These are phyloP conservation scores for Keiferia lycopersicella DNA, from an alignment of 2,888 invertebrate genomes.

Conservation along the genomic window DNA sequence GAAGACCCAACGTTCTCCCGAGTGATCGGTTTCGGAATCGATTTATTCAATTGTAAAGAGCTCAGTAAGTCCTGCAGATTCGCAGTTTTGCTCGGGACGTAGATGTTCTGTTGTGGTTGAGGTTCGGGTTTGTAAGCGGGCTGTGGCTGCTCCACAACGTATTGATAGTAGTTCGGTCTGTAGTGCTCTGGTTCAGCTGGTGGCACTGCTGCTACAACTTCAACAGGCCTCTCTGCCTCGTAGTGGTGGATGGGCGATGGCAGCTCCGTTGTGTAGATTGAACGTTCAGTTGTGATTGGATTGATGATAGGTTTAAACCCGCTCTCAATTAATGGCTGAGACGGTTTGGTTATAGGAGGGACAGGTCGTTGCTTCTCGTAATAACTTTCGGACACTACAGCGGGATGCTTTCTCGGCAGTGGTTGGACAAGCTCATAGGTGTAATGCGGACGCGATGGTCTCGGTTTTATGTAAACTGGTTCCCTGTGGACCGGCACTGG, in stretches of 20 bases:
- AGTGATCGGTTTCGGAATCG: constrained; percentile 88
- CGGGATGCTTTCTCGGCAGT: constrained; percentile 50
- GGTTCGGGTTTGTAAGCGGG: constrained; percentile 22
- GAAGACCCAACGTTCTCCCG: constrained; percentile 90
- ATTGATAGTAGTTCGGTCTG: constrained; percentile 59
- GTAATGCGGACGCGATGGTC: constrained; percentile 57
- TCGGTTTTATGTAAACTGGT: constrained; percentile 57
- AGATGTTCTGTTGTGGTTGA: constrained; percentile 40
- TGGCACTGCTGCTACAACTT: constrained; percentile 41
- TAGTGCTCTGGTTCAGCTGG: constrained; percentile 42
- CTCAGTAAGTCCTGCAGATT: constrained; percentile 82
- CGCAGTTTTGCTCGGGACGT: constrained; percentile 47
- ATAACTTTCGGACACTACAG: constrained; percentile 66
- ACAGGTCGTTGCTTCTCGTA: constrained; percentile 61
- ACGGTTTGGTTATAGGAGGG: constrained; percentile 46
- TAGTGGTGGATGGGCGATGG: constrained; percentile 41
- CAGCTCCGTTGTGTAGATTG: constrained; percentile 45
- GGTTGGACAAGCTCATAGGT: constrained; percentile 55
- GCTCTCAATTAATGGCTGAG: constrained; percentile 60
- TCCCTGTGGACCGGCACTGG: constrained; percentile 56
- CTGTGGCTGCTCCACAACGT: constrained; percentile 47
- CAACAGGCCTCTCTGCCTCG: constrained; percentile 46
- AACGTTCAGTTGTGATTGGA: constrained; percentile 46
- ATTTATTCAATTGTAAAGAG: constrained; percentile 87
- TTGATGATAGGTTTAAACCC: constrained; percentile 68